These are phyloP conservation scores for Mustelus asterias DNA, from an alignment of 2,113 vertebrate species.

Conservation along the genomic window DNA sequence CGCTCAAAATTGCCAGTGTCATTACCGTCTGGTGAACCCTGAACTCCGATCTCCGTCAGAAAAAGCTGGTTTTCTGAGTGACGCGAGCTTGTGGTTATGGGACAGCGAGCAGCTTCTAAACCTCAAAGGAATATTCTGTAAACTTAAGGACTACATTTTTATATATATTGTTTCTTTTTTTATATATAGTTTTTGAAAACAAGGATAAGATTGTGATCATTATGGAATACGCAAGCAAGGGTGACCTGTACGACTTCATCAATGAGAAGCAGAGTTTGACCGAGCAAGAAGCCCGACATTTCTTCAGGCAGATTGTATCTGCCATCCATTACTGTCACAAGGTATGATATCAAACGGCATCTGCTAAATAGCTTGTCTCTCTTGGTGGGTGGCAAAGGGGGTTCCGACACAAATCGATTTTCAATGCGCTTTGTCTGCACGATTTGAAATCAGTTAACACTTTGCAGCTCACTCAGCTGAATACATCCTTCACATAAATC, in stretches of 20 bases:
- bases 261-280: slow-evolving; percentile 69
- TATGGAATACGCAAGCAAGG: slow-evolving; percentile 92
- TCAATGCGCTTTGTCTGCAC: not conserved
- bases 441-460: not conserved
- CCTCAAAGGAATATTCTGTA: not conserved
- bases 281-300: slow-evolving; percentile 74
- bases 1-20: not conserved
- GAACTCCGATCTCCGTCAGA: not conserved
- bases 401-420: not conserved
- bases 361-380: not conserved
- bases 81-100: not conserved
- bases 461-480: not conserved
- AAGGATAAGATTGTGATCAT: slow-evolving; percentile 95
- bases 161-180: not conserved
- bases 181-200: slow-evolving; percentile 82
- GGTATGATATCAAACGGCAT: slow-evolving; percentile 50
- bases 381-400: not conserved
- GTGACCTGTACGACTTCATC: slow-evolving; percentile 90
- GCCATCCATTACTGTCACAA: slow-evolving; percentile 88
- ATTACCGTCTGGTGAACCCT: not conserved
- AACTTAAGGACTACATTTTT: not conserved
- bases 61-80: not conserved
- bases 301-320: slow-evolving; percentile 91
- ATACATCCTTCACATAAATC: not conserved
- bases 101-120: not conserved